Base-by-base conservation (phyloP, 2,797 vertebrate genomes). In the Gadopsis marmoratus region DNA sequence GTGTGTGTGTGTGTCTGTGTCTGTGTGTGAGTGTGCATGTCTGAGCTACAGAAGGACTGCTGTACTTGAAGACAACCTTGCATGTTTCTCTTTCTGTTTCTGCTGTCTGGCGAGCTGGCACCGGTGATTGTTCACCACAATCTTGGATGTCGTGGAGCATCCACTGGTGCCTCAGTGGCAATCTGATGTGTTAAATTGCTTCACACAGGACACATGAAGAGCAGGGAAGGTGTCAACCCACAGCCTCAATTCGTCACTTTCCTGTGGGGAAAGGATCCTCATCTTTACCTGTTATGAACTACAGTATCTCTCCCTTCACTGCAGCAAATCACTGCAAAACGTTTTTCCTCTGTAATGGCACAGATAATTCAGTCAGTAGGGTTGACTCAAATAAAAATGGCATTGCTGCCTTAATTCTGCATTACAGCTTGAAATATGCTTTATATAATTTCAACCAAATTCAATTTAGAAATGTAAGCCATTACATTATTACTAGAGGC, bases 61-160 rank as follows among this genome's bases (percentile, higher is more conserved):
- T 80, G 88, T 84, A 92, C 86, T 84, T 84, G 86, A 90, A 92
- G 81, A 85, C 81, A 78, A 83, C 79, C 69, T 81, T 90, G 90
- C 90, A 91, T 93, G 91, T 89, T 84, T 85, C 75, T 81, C 81
- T 88, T 77, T 86, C 77, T 84, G 86, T 82, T 84, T 77, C 74
- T 78, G 73, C 67, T 86, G 63, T 66, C 43, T 78, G 78, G 72
- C 4, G 47, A 89, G 75, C 66, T 43, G 78, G 79, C 69, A 82
- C 65, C 69, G 78, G 71, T 67, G 41, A 74, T 71, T 12, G 10
- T 71, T 81, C 33, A 10, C 53, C 39, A 33, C 47, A 39, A 43
- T 62, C 39, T n/a, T n/a, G 4, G 56, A 63, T 51, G 51, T 29
- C 29, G 33, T 23, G 5, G 14, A 71, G 29, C 1, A 1, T 26